Evolutionary conservation across 2,888 invertebrate genomes (phyloP).

Genomic region (Morpho achilles): DNA sequence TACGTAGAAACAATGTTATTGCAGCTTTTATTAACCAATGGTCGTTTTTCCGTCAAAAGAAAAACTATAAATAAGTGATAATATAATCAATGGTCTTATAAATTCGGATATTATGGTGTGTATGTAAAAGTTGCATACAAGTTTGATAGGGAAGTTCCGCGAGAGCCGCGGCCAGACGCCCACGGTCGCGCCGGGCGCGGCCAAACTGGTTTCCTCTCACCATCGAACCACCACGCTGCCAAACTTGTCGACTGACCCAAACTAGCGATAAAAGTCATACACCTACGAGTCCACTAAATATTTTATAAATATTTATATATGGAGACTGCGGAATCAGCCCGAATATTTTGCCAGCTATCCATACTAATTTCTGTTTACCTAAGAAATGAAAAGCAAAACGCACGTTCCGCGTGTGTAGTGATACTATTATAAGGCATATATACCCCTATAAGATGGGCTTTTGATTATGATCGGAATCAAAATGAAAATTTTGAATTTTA

Average conservation of each 20-base stretch:
- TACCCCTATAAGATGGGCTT: too few species aligned
- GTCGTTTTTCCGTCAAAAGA: neutral
- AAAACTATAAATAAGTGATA: neutral
- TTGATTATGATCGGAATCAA: too few species aligned
- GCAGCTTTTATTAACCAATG: too few species aligned
- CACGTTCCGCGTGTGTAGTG: too few species aligned
- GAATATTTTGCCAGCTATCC: neutral
- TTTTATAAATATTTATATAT: too few species aligned
- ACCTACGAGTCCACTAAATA: slow-evolving; percentile 4
- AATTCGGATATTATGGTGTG: slow-evolving; percentile 18
- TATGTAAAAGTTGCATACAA: slow-evolving; percentile 17
- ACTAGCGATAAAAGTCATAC: slow-evolving; percentile 30
- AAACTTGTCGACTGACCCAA: slow-evolving; percentile 30
- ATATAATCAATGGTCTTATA: slow-evolving; percentile 13
- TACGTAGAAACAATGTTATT: too few species aligned
- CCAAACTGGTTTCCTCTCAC: slow-evolving; percentile 75
- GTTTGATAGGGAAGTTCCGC: slow-evolving; percentile 27
- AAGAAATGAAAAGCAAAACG: too few species aligned
- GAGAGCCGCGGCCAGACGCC: slow-evolving; percentile 52
- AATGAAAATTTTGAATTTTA: too few species aligned
- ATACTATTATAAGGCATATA: too few species aligned
- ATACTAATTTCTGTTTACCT: too few species aligned
- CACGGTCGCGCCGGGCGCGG: slow-evolving; percentile 38
- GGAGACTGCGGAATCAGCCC: too few species aligned
- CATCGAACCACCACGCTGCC: slow-evolving; percentile 29